Conservation (phyloP, 2,113 vertebrate species). For the Leptobrachium leishanense region DNA sequence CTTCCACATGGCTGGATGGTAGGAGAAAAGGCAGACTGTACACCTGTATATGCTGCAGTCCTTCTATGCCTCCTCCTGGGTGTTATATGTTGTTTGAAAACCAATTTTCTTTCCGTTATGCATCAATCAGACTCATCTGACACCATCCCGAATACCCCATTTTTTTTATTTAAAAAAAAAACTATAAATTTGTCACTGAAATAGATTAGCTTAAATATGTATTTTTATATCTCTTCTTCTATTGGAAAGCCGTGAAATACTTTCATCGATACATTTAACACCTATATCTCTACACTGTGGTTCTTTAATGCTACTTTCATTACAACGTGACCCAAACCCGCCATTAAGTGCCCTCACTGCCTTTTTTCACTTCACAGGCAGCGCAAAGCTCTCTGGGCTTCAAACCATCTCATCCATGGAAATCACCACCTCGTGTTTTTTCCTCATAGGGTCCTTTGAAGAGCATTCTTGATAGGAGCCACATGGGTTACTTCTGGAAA, state of each 20-base stretch:
- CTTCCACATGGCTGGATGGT: too few relatives aligned
- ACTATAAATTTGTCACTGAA: too few relatives aligned
- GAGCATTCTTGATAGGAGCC: neutral
- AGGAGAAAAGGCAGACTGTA: too few relatives aligned
- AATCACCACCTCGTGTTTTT: slow-evolving; percentile 9
- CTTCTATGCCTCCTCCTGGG: neutral
- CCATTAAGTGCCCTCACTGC: neutral
- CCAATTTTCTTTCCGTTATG: neutral
- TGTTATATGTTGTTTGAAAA: neutral
- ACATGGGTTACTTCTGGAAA: neutral
- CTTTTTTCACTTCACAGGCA: slow-evolving; percentile 6
- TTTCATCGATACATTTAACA: neutral
- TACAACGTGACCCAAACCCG: neutral
- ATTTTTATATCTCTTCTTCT: neutral
- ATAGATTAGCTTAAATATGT: neutral
- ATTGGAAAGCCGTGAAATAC: neutral
- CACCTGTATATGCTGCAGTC: too few relatives aligned
- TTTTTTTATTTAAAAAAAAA: too few relatives aligned
- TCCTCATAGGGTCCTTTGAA: slow-evolving; percentile 13
- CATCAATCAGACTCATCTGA: neutral
- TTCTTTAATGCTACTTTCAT: neutral
- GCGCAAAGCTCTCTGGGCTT: slow-evolving; percentile 6
- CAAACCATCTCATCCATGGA: slow-evolving; percentile 2
- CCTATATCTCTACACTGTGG: neutral
- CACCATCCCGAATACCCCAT: too few relatives aligned